These are phyloP conservation scores for Haliclona indistincta DNA, from an alignment of 37 sponge, comb jelly and placozoan species.

Conservation along the genomic window DNA sequence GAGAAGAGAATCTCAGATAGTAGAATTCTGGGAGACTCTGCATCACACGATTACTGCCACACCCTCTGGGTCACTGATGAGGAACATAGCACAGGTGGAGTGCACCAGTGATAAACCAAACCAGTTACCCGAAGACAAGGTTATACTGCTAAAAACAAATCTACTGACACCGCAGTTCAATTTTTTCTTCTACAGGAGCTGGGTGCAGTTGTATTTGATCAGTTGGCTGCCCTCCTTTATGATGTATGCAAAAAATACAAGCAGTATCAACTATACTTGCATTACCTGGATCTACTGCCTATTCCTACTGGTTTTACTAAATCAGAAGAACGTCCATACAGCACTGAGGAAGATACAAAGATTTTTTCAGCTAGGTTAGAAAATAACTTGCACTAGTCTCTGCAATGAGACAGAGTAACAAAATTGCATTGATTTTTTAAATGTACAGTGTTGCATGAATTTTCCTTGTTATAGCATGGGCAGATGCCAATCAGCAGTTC, in stretches of 20 bases:
- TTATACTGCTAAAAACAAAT: not conserved
- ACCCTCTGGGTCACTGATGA: slow-evolving; percentile 48
- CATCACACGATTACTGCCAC: slow-evolving; percentile 10
- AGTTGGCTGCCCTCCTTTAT: slow-evolving; percentile 48
- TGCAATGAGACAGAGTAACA: too few relatives aligned
- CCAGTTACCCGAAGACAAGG: slow-evolving; percentile 19
- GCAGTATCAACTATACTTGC: slow-evolving; percentile 67
- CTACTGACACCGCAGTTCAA: not conserved
- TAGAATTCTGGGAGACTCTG: slow-evolving; percentile 37
- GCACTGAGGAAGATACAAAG: too few relatives aligned
- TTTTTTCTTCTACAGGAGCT: slow-evolving; percentile 19
- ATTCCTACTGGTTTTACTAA: slow-evolving; percentile 11
- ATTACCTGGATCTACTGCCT: slow-evolving; percentile 25
- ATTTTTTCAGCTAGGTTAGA: too few relatives aligned
- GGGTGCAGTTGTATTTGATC: slow-evolving; percentile 43
- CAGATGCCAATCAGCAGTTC: not conserved
- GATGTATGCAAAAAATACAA: slow-evolving; percentile 27
- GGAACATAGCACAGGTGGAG: slow-evolving; percentile 65
- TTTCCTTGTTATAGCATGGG: too few relatives aligned
- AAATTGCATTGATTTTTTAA: too few relatives aligned
- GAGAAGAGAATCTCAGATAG: slow-evolving; percentile 5
- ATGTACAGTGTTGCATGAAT: too few relatives aligned
- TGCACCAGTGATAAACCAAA: slow-evolving; percentile 21
- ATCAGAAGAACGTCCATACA: too few relatives aligned
- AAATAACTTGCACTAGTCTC: too few relatives aligned